These are phyloP conservation scores for Helarctos malayanus DNA, from an alignment of 2,797 vertebrate species.

Conservation along the genomic window DNA sequence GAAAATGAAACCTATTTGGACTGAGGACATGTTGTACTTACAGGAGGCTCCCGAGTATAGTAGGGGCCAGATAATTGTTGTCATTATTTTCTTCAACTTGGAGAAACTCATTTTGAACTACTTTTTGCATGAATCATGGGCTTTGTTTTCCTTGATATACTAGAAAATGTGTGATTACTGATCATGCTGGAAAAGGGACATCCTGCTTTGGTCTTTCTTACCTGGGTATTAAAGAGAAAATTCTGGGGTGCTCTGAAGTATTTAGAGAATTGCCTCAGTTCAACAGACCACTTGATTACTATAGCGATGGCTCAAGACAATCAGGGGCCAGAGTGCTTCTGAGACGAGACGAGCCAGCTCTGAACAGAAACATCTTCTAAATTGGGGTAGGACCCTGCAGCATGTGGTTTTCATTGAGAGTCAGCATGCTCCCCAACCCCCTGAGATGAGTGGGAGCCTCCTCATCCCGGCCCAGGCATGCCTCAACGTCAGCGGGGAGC, in stretches of 20 bases:
- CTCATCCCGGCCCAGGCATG: background rate
- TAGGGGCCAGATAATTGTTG: background rate
- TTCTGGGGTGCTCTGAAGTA: background rate
- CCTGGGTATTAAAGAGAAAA: slow-evolving; percentile 12
- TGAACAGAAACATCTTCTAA: background rate
- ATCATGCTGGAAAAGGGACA: background rate
- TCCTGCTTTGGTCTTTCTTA: background rate
- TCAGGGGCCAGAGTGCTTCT: background rate
- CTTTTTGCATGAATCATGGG: background rate
- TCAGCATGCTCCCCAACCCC: background rate
- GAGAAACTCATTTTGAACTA: background rate
- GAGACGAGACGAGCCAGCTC: background rate
- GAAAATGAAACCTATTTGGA: background rate
- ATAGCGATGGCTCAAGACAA: background rate
- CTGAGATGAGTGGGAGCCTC: background rate
- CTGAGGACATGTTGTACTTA: background rate
- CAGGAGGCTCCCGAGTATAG: background rate
- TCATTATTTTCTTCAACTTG: background rate
- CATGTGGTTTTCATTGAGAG: slow-evolving; percentile 19
- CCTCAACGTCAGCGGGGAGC: background rate
- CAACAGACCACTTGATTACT: background rate
- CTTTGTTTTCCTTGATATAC: background rate
- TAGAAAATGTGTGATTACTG: background rate
- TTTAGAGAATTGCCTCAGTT: slow-evolving; percentile 21
- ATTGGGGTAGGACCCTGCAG: background rate